These are phyloP conservation scores for Drosophila longiperda DNA, from an alignment of 2,888 invertebrate species.

Conservation along the genomic window DNA sequence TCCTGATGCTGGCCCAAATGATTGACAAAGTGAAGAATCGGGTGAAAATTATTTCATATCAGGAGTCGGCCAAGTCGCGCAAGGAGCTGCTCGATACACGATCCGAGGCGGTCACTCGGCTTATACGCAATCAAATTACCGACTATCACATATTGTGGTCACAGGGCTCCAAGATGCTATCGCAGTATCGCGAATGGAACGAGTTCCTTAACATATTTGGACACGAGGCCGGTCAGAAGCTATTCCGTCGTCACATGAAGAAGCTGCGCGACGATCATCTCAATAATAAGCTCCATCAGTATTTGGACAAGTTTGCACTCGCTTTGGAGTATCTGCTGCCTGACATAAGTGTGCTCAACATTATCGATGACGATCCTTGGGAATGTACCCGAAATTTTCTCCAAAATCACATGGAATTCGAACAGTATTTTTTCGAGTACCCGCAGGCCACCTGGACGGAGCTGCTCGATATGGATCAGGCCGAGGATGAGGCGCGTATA, in stretches of 20 bases:
- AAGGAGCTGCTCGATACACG: slow-evolving; percentile 95
- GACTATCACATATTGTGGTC: slow-evolving; percentile 95
- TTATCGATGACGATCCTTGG: slow-evolving; percentile 91
- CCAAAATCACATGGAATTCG: slow-evolving; percentile 96
- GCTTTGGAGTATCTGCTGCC: slow-evolving; percentile 92
- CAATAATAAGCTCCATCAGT: slow-evolving; percentile 90
- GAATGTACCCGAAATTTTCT: slow-evolving; percentile 93
- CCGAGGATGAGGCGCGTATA: slow-evolving; percentile 90
- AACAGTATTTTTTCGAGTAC: slow-evolving; percentile 95
- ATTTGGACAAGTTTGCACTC: slow-evolving; percentile 91
- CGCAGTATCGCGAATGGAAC: slow-evolving; percentile 94
- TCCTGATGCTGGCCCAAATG: slow-evolving; percentile 95
- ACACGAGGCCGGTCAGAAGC: slow-evolving; percentile 91
- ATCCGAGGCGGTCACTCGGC: slow-evolving; percentile 94
- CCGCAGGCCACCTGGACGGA: slow-evolving; percentile 92
- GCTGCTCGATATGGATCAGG: slow-evolving; percentile 87
- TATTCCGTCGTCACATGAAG: slow-evolving; percentile 92
- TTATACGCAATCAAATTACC: slow-evolving; percentile 93
- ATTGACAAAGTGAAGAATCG: slow-evolving; percentile 93
- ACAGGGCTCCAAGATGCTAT: slow-evolving; percentile 93
- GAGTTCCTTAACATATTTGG: slow-evolving; percentile 96
- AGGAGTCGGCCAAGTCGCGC: slow-evolving; percentile 93
- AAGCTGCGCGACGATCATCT: slow-evolving; percentile 93
- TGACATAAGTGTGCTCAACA: slow-evolving; percentile 88
- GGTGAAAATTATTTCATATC: slow-evolving; percentile 89